Evolutionary conservation across 2,888 invertebrate genomes (phyloP).

Genomic region (Diogma glabrata): DNA sequence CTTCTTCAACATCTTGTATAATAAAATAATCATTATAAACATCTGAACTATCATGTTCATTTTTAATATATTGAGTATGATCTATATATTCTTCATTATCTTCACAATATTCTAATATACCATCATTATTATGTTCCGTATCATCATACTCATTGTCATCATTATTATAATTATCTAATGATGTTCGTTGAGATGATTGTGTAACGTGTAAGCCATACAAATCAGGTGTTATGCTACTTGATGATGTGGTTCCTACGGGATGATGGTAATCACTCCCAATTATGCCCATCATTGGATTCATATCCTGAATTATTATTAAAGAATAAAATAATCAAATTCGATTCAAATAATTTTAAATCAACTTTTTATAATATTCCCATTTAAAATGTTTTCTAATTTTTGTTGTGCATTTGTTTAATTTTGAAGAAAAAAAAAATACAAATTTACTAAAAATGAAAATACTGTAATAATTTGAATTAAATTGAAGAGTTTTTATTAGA

Average conservation of each 20-base stretch:
- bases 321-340: conserved; percentile 7
- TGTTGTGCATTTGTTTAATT: too few species aligned
- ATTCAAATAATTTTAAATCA: conserved; percentile 1
- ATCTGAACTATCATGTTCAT: conserved; percentile 11
- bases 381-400: too few species aligned
- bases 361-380: too few species aligned
- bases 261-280: conserved; percentile 37
- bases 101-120: conserved; percentile 18
- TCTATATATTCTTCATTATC: conserved; percentile 17
- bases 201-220: conserved; percentile 18
- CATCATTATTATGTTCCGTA: conserved; percentile 17
- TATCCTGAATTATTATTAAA: conserved; percentile 26
- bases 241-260: conserved; percentile 25
- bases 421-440: too few species aligned
- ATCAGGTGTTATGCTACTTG: conserved; percentile 15
- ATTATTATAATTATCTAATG: conserved; percentile 22
- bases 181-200: conserved; percentile 24
- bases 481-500: too few species aligned
- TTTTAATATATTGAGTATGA: conserved; percentile 15
- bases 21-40: not conserved
- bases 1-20: not conserved
- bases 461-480: too few species aligned
- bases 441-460: too few species aligned
- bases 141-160: conserved; percentile 23
- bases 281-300: conserved; percentile 38